A percentile compares a stretch with the other conserved stretches of the same genome.
Evolutionary conservation across 2,888 invertebrate genomes (phyloP).

Genomic region (Phoenoteleia sp.): DNA sequence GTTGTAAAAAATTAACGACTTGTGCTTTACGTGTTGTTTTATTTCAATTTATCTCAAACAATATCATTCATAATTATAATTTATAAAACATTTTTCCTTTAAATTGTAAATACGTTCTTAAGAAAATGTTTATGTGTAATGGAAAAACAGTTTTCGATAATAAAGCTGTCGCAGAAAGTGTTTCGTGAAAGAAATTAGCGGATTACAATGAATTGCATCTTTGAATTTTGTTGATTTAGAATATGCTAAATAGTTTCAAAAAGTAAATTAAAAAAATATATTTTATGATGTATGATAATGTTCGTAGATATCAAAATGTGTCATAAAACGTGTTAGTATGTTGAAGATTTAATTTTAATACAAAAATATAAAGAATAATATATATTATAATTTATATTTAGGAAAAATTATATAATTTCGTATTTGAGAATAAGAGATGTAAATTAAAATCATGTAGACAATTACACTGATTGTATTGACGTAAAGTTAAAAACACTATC

Average conservation of each 20-base stretch:
- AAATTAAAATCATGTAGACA: too few relatives aligned
- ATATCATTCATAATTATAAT: constrained; percentile 47
- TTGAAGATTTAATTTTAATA: too few relatives aligned
- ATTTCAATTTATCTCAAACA: too few relatives aligned
- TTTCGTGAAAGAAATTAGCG: constrained; percentile 31
- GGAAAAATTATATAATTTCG: too few relatives aligned
- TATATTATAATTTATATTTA: too few relatives aligned
- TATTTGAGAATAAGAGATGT: too few relatives aligned
- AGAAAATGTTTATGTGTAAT: constrained; percentile 48
- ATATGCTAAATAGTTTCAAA: constrained; percentile 26
- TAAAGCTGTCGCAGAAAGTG: constrained; percentile 32
- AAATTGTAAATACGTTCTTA: constrained; percentile 51
- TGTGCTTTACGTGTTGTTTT: neutral
- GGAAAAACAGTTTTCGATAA: constrained; percentile 42
- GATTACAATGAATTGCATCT: constrained; percentile 48
- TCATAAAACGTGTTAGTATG: too few relatives aligned
- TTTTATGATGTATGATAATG: too few relatives aligned
- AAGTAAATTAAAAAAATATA: constrained; percentile 8
- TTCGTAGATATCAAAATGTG: too few relatives aligned
- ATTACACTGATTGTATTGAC: too few relatives aligned
- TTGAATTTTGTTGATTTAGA: neutral
- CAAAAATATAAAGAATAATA: too few relatives aligned
- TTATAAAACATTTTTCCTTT: constrained; percentile 39
- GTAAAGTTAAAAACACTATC: too few relatives aligned
- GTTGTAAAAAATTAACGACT: constrained; percentile 27